phyloP scores from a whole-genome alignment of 2,113 vertebrate species.

The Megatriorchis doriae region DNA sequence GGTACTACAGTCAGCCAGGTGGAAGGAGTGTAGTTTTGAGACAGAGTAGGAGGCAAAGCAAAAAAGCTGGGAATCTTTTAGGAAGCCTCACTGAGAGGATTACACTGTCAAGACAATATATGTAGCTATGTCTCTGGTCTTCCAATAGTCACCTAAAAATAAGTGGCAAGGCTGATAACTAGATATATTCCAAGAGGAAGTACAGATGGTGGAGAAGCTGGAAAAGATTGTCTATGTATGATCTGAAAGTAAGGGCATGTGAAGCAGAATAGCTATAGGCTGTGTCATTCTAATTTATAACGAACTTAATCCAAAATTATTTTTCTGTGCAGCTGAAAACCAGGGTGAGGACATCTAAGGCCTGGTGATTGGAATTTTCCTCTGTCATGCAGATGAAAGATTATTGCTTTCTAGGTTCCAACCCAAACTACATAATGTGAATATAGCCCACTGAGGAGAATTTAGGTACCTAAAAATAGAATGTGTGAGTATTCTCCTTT shows the following conservation, averaged over 20 bases:
- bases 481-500: background rate
- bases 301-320: background rate
- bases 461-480: background rate
- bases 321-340: background rate
- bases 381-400: background rate
- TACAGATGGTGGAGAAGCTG: background rate
- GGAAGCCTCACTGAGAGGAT: background rate
- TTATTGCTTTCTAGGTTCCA: background rate
- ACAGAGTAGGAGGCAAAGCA: background rate
- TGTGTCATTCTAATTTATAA: background rate
- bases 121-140: background rate
- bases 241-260: background rate
- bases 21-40: background rate
- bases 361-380: background rate
- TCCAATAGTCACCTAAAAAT: background rate
- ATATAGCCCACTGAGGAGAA: background rate
- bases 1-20: background rate
- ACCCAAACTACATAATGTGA: background rate
- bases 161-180: background rate
- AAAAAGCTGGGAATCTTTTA: background rate
- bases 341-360: background rate
- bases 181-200: background rate
- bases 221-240: background rate
- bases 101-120: background rate
- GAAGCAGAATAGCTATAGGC: background rate